Conservation (phyloP, 2,888 invertebrate species). For the Drosophila yooni region DNA sequence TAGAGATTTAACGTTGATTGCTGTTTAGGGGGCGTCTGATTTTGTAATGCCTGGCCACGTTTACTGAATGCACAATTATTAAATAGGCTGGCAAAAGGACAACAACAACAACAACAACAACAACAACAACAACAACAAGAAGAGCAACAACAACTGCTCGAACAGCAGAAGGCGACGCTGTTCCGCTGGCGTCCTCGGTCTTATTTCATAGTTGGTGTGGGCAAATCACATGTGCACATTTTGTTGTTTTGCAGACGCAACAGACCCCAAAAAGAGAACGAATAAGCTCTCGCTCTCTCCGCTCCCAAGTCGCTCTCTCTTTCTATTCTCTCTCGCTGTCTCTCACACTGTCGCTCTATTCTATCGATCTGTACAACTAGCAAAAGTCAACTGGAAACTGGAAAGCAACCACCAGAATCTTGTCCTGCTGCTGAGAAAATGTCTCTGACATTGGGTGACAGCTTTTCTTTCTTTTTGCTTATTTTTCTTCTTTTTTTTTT, state of each 20-base stretch:
- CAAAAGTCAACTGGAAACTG: conserved; percentile 79
- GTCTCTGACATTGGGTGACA: conserved; percentile 61
- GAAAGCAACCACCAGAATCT: conserved; percentile 71
- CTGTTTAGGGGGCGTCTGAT: conserved; percentile 37
- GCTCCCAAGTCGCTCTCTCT: conserved; percentile 5
- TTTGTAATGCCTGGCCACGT: conserved; percentile 54
- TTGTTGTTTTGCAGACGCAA: conserved; percentile 61
- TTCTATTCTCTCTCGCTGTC: conserved; percentile 2
- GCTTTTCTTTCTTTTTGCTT: conserved; percentile 7
- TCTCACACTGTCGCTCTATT: conserved; percentile 35
- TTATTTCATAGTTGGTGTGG: conserved; percentile 22
- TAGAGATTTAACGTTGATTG: conserved; percentile 70
- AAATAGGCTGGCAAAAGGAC: conserved; percentile 69
- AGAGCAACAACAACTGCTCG: conserved; percentile 1
- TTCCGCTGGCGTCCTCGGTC: conserved; percentile 52
- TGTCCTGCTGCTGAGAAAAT: conserved; percentile 41
- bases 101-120: conserved; percentile 19
- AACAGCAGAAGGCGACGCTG: conserved; percentile 16
- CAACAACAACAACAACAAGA: background rate
- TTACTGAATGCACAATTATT: conserved; percentile 76
- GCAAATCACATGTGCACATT: conserved; percentile 78
- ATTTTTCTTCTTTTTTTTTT: background rate
- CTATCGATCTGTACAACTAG: conserved; percentile 71
- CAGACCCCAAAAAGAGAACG: conserved; percentile 26
- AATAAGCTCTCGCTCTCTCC: background rate